Evolutionary conservation across 2,113 vertebrate species (phyloP).

Genomic region (Cebus imitator): DNA sequence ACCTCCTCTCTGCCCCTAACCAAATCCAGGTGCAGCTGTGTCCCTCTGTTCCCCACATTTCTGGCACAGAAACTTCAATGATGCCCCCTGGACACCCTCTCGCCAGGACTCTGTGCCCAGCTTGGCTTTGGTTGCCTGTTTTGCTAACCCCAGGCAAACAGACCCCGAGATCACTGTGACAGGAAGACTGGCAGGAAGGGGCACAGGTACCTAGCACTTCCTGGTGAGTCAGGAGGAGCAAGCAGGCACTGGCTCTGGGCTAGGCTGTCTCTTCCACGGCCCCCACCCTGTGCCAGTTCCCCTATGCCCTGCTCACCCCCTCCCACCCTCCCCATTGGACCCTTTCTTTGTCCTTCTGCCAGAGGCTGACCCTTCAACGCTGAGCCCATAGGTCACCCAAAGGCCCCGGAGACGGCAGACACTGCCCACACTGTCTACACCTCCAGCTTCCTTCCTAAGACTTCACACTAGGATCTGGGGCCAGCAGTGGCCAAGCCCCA

Average conservation of each 20-base stretch:
- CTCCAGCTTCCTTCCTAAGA: too few relatives aligned
- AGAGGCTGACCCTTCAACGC: background rate
- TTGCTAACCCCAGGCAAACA: background rate
- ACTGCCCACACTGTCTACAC: fast-evolving
- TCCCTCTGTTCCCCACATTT: background rate
- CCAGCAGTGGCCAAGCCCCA: background rate
- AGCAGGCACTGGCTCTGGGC: background rate
- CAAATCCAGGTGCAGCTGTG: background rate
- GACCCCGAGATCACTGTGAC: background rate
- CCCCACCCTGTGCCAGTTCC: background rate
- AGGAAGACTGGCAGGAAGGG: background rate
- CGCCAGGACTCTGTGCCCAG: background rate
- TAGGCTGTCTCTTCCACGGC: fast-evolving
- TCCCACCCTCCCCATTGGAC: fast-evolving
- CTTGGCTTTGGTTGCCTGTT: background rate
- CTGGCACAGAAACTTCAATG: background rate
- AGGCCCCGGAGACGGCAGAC: background rate
- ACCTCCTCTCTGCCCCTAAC: background rate
- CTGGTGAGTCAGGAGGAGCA: conserved; percentile 45
- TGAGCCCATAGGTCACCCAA: background rate
- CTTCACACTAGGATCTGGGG: background rate
- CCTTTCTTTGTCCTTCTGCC: background rate
- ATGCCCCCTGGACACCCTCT: background rate
- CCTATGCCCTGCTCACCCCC: background rate
- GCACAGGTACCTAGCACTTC: background rate